Percentiles rank a stretch among this genome's conserved stretches.
Conservation (phyloP, 2,113 vertebrate genomes). For the Neofelis nebulosa region DNA sequence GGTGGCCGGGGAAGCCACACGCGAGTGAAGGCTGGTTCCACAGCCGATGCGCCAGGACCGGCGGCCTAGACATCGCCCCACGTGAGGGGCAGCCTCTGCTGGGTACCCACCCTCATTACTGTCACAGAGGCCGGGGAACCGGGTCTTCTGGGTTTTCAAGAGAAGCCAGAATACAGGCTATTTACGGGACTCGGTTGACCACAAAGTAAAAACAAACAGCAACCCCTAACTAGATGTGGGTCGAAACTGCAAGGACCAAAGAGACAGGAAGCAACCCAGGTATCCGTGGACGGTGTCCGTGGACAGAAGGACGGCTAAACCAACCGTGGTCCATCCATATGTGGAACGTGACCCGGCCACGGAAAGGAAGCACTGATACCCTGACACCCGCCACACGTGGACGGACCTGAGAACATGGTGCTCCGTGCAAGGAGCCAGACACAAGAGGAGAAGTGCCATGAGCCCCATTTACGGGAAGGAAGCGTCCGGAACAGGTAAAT, state of each 20-base stretch:
- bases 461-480: not conserved
- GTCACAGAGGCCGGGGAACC: not conserved
- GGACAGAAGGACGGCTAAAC: fast-evolving
- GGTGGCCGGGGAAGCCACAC: not conserved
- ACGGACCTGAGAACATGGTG: fast-evolving
- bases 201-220: not conserved
- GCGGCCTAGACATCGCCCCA: not conserved
- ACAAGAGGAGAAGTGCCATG: not conserved
- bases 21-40: not conserved
- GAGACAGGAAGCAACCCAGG: not conserved
- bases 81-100: not conserved
- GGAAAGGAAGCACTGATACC: not conserved
- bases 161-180: not conserved
- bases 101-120: not conserved
- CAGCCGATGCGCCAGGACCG: fast-evolving
- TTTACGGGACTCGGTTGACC: not conserved
- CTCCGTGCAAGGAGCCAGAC: not conserved
- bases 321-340: fast-evolving
- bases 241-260: not conserved
- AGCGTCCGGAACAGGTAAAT: not conserved
- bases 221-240: not conserved
- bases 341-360: not conserved
- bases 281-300: fast-evolving
- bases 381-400: fast-evolving
- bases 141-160: not conserved